Evolutionary conservation across 2,797 vertebrate genomes (phyloP).

Genomic region (Notolepis coatsorum): DNA sequence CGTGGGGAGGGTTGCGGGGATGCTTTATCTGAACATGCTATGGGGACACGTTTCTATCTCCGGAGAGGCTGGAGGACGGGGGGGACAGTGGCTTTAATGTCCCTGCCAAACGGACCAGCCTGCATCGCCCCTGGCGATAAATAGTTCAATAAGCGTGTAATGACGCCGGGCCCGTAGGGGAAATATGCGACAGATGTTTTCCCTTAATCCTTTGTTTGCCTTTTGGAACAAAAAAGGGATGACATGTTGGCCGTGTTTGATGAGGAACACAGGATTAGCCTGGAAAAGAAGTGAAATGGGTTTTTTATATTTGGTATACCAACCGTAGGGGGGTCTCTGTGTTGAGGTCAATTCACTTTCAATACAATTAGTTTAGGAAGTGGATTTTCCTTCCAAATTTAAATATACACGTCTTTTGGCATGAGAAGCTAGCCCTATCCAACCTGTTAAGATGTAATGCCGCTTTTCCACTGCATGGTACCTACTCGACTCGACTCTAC

Average conservation of each 20-base stretch:
- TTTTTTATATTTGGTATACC: no score
- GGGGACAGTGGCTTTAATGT: conserved; percentile 51
- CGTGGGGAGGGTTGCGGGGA: conserved; percentile 31
- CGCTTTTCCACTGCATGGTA: no score
- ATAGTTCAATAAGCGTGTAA: conserved; percentile 48
- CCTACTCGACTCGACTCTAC: no score
- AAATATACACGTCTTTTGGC: no score
- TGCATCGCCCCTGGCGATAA: conserved; percentile 37
- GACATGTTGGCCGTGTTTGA: neutral
- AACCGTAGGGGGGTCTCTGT: no score
- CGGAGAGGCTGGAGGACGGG: conserved; percentile 27
- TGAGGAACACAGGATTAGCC: neutral
- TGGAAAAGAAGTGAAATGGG: neutral
- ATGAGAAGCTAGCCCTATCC: no score
- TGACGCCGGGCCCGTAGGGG: conserved; percentile 28
- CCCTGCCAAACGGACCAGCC: conserved; percentile 27
- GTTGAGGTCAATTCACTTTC: no score
- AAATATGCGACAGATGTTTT: conserved; percentile 48
- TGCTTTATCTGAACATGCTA: conserved; percentile 52
- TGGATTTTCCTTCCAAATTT: no score
- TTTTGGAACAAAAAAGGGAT: conserved; percentile 16
- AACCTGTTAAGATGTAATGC: no score
- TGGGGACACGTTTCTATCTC: conserved; percentile 40
- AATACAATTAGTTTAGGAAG: no score
- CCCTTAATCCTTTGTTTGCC: conserved; percentile 40